Conservation (phyloP, 2,888 invertebrate genomes). For the Drosophila quasianomalipes region DNA sequence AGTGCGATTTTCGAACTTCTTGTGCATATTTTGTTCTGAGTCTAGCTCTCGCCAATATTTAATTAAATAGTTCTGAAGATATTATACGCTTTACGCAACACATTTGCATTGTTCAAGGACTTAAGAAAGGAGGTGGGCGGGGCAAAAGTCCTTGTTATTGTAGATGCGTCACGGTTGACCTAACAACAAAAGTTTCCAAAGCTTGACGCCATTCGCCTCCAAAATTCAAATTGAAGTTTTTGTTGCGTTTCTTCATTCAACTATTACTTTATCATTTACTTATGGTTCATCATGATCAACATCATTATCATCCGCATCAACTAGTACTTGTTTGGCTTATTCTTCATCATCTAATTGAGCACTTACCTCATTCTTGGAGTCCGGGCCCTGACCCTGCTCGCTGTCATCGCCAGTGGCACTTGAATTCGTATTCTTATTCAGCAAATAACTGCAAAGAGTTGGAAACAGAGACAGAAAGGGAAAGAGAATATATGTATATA, state of each 20-base stretch:
- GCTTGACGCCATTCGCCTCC: constrained; percentile 48
- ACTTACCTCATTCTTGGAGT: constrained; percentile 73
- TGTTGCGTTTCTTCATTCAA: constrained; percentile 17
- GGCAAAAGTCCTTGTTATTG: background rate
- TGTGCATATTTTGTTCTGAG: background rate
- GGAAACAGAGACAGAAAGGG: background rate
- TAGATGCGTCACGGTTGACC: background rate
- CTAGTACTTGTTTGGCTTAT: background rate
- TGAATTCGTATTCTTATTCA: constrained; percentile 61
- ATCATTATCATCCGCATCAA: constrained; percentile 8
- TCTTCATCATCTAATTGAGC: constrained; percentile 18
- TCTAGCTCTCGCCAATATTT: constrained; percentile 11
- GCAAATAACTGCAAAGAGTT: constrained; percentile 59
- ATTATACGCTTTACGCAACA: constrained; percentile 27
- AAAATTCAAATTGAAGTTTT: constrained; percentile 56
- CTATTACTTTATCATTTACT: constrained; percentile 1
- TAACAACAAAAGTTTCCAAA: constrained; percentile 30
- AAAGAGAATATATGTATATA: background rate
- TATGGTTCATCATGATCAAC: constrained; percentile 1
- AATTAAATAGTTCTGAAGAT: constrained; percentile 45
- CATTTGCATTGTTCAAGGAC: constrained; percentile 43
- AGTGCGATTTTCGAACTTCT: background rate
- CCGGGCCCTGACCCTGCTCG: constrained; percentile 72
- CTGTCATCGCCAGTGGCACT: constrained; percentile 71
- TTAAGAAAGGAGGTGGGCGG: background rate